These are phyloP conservation scores for Balearica regulorum DNA, from an alignment of 2,797 vertebrate genomes.

Conservation along the genomic window DNA sequence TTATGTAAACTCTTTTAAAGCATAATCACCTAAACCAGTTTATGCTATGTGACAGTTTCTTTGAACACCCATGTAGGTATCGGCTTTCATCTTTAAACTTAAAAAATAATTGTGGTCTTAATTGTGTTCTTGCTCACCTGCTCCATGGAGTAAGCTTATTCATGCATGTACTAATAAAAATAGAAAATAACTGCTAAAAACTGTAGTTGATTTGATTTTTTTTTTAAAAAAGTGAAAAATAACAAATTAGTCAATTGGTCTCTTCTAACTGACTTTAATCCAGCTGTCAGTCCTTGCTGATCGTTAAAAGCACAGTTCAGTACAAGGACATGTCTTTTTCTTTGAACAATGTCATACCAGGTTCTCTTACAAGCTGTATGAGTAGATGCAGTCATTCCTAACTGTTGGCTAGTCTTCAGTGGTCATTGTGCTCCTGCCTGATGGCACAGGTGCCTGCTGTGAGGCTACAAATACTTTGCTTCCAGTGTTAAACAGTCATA, in stretches of 20 bases:
- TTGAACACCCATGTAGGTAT: neutral
- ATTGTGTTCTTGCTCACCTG: neutral
- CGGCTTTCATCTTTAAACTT: neutral
- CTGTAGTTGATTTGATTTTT: neutral
- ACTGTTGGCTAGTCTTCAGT: neutral
- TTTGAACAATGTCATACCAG: neutral
- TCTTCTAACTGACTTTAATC: neutral
- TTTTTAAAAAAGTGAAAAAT: neutral
- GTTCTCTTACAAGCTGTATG: neutral
- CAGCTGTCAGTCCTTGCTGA: neutral
- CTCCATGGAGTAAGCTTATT: neutral
- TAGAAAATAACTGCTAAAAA: neutral
- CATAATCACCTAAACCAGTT: neutral
- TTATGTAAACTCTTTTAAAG: neutral
- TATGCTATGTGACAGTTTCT: neutral
- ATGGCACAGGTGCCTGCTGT: neutral
- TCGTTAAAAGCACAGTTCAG: neutral
- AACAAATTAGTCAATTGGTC: neutral
- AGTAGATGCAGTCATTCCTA: neutral
- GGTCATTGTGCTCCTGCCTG: neutral
- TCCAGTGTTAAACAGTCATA: neutral
- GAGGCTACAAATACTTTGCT: neutral
- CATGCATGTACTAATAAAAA: neutral
- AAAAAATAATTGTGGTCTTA: neutral
- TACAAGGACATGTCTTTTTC: neutral